Conservation (phyloP, 2,888 invertebrate genomes). For the Polydrusus tereticollis region DNA sequence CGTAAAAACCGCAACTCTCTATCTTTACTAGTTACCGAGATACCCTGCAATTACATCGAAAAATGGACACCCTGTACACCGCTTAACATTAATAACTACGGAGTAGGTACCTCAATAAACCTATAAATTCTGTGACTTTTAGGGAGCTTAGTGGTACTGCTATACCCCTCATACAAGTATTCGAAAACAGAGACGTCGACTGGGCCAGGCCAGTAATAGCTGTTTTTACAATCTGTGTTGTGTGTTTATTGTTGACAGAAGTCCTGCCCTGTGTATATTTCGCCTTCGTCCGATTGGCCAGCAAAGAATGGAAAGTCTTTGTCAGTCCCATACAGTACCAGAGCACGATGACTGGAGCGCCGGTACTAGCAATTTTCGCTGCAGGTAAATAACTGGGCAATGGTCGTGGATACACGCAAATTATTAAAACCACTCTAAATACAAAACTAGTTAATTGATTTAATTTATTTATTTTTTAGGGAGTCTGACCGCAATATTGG, state of each 20-base stretch:
- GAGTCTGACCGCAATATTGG: constrained; percentile 73
- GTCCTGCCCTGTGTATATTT: constrained; percentile 72
- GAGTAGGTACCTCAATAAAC: no score
- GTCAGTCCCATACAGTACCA: constrained; percentile 74
- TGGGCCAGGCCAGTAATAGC: constrained; percentile 75
- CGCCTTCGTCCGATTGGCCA: constrained; percentile 71
- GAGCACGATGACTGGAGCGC: constrained; percentile 73
- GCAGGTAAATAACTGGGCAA: constrained; percentile 66
- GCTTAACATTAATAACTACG: no score
- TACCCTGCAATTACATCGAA: no score
- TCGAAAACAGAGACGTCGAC: constrained; percentile 72
- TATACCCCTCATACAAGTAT: constrained; percentile 72
- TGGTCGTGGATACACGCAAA: neutral
- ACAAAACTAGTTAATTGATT: neutral
- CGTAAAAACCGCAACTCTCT: no score
- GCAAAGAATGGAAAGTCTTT: constrained; percentile 75
- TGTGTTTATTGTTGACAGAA: constrained; percentile 74
- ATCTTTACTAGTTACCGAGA: no score
- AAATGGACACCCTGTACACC: no score
- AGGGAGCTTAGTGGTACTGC: constrained; percentile 73
- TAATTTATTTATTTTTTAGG: constrained; percentile 65
- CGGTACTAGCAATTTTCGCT: constrained; percentile 75
- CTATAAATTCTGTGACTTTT: no score
- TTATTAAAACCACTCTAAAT: no score
- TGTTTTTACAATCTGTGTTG: constrained; percentile 72